Percentiles rank a stretch among this genome's conserved stretches.
These are phyloP conservation scores for Melanaphis sacchari DNA, from an alignment of 1,140 invertebrate genomes.

Conservation along the genomic window DNA sequence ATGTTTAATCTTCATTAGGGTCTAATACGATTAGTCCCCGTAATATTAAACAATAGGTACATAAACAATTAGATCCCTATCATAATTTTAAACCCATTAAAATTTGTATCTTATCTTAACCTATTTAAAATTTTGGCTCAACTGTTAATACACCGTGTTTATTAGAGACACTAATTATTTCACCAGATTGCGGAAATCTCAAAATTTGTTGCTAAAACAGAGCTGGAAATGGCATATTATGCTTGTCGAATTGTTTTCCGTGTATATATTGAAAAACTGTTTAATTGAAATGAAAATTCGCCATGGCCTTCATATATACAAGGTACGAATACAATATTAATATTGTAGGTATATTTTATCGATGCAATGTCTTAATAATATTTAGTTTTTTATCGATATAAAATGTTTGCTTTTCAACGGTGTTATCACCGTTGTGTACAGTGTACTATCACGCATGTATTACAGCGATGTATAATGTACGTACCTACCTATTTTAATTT, in stretches of 20 bases:
- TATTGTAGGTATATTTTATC: background rate
- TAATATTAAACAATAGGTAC: no score
- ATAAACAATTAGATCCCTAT: no score
- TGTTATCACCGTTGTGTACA: background rate
- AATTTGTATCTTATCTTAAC: background rate
- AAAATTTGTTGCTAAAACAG: constrained; percentile 34
- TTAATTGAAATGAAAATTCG: constrained; percentile 13
- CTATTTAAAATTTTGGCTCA: background rate
- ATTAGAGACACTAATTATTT: background rate
- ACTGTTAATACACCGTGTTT: background rate
- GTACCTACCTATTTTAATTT: constrained; percentile 1
- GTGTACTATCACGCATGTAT: background rate
- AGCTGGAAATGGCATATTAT: background rate
- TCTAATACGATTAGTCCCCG: no score
- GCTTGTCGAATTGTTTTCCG: constrained; percentile 12
- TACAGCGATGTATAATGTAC: background rate
- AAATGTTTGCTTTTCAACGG: background rate
- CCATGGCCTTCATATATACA: background rate
- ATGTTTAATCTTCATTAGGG: no score
- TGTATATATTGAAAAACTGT: background rate
- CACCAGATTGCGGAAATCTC: background rate
- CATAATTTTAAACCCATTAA: background rate
- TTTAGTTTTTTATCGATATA: background rate
- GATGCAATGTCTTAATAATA: background rate
- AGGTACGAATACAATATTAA: background rate